Base-by-base conservation (phyloP, 1,140 invertebrate genomes). In the Drosophila melanica region DNA sequence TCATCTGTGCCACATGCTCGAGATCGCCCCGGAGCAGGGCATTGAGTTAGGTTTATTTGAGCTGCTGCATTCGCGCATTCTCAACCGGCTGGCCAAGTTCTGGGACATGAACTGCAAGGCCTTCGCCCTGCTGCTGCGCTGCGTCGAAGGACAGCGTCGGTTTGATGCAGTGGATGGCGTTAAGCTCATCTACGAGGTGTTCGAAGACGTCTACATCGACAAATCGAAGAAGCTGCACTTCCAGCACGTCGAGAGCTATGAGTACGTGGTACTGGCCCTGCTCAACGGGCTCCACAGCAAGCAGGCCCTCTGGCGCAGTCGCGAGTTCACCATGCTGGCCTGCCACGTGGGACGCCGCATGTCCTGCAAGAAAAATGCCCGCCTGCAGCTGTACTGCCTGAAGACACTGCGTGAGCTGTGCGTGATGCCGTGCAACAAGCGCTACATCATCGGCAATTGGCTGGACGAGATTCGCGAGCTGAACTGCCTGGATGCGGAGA, bases 231-330 rank as follows among this genome's bases (percentile, higher is more conserved):
- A 66, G 27, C 39, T 85, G 44, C 72, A 55, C 9, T 8, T 47
- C 10, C 73, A 89, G 60, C 37, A 51, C 5, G 73, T 82, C 37
- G 41, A 70, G 2, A 69, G 45, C 50, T 91, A 60, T 58, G 90
- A 91, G 45, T 77, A 72, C 14, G 14, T 79, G 4, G 39, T 86
- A 0, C 41, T 90, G 37, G 76, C 78, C 2, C 41, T 91, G 23
- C 50, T 81, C 51, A 75, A 90, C 55, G 90, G 86, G 1, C 58
- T 91, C 2, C 75, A 90, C n/a, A 81, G 86, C 69, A 91, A 91
- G 23, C 62, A 48, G 1, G 69, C 86, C 0, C 27, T 91, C 0
- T 91, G 90, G 90, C 82, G 90, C 4, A 68, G 71, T 50, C 70
- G 90, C 0, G 90, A 91, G 54, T 91, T 91, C 20, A 79, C 78